Evolutionary conservation across 2,888 invertebrate species (phyloP).

Genomic region (Parasteatoda lunata): DNA sequence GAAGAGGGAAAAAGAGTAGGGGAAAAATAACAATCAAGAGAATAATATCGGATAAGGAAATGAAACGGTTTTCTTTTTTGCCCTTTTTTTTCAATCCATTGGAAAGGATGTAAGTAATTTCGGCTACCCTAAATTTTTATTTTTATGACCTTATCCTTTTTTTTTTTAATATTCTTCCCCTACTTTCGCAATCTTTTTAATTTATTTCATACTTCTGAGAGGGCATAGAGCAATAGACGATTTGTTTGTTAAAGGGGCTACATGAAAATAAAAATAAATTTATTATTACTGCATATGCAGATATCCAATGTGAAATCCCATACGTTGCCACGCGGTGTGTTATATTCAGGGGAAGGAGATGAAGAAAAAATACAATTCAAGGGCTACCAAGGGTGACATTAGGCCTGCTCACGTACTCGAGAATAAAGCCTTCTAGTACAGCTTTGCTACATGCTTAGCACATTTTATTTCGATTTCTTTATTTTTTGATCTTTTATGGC

Average conservation of each 20-base stretch:
- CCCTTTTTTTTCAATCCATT: conserved; percentile 7
- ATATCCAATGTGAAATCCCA: conserved; percentile 15
- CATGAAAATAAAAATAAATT: conserved; percentile 54
- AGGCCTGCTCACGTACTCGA: conserved; percentile 54
- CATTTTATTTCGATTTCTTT: conserved; percentile 63
- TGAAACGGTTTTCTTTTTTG: conserved; percentile 42
- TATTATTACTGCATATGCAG: conserved; percentile 65
- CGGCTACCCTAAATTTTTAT: conserved; percentile 17
- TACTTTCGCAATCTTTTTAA: conserved; percentile 19
- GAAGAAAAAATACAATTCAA: conserved; percentile 43
- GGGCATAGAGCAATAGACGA: conserved; percentile 36
- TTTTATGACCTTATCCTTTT: conserved; percentile 13
- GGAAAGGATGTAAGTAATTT: conserved; percentile 34
- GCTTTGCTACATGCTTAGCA: conserved; percentile 64
- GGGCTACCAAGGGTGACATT: conserved; percentile 66
- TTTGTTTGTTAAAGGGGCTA: conserved; percentile 51
- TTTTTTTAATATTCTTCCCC: conserved; percentile 4
- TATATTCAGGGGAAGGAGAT: conserved; percentile 30
- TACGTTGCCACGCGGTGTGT: conserved; percentile 56
- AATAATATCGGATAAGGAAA: conserved; percentile 52
- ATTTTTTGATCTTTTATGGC: conserved; percentile 33
- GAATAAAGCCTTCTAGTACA: conserved; percentile 21
- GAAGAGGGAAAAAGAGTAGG: background rate
- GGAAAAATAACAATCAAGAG: conserved; percentile 31
- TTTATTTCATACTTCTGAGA: conserved; percentile 40